Percentiles rank a stretch among this genome's conserved stretches.
Conservation (phyloP, 2,888 invertebrate genomes). For the Drosophila parthenogenetica region DNA sequence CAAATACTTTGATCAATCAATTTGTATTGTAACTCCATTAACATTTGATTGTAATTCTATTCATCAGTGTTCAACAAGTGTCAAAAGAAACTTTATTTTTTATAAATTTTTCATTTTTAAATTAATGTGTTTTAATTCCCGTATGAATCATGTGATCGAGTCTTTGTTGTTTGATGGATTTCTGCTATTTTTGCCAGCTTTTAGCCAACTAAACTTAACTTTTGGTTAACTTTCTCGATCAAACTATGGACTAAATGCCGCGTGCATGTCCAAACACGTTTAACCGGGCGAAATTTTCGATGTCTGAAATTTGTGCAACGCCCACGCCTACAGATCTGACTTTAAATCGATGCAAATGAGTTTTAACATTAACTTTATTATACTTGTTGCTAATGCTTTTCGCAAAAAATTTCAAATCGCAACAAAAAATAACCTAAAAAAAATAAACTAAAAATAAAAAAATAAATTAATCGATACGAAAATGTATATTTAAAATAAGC, state of each 20-base stretch:
- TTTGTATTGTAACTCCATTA: too few species aligned
- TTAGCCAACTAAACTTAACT: background rate
- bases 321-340: conserved; percentile 41
- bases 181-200: background rate
- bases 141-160: background rate
- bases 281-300: conserved; percentile 28
- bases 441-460: background rate
- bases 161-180: background rate
- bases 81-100: too few species aligned
- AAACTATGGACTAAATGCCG: conserved; percentile 13
- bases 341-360: conserved; percentile 54
- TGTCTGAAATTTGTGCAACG: conserved; percentile 31
- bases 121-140: too few species aligned
- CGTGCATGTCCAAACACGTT: conserved; percentile 42
- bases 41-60: too few species aligned
- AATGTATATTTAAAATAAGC: conserved; percentile 48
- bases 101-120: too few species aligned
- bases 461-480: conserved; percentile 25
- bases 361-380: conserved; percentile 25
- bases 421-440: conserved; percentile 1
- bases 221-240: conserved; percentile 35
- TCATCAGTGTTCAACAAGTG: too few species aligned
- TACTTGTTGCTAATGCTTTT: conserved; percentile 7
- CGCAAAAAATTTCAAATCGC: conserved; percentile 23
- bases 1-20: too few species aligned